Evolutionary conservation across 2,113 vertebrate species (phyloP).

Genomic region (Neotoma lepida): DNA sequence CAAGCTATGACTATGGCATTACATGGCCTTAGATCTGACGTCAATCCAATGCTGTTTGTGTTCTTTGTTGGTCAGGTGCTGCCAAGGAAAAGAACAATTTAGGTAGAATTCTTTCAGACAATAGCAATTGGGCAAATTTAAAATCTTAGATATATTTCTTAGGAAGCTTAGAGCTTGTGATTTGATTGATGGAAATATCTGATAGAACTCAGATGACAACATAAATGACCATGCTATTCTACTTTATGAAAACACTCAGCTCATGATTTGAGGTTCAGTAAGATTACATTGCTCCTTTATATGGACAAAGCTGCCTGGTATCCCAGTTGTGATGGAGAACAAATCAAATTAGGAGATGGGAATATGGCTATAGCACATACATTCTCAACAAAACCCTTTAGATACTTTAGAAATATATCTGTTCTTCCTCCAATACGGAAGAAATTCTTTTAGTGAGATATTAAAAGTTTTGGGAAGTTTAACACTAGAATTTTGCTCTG

Average conservation of each 20-base stretch:
- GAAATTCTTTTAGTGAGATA: not conserved
- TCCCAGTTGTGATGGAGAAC: not conserved
- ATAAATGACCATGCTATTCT: not conserved
- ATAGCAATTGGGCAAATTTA: not conserved
- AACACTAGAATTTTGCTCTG: not conserved
- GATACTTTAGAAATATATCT: not conserved
- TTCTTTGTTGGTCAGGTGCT: not conserved
- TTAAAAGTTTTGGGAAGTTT: not conserved
- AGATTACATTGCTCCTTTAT: not conserved
- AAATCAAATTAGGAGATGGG: not conserved
- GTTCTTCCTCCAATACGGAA: not conserved
- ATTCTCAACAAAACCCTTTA: not conserved
- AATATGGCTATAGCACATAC: not conserved
- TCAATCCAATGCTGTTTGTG: not conserved
- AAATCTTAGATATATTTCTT: not conserved
- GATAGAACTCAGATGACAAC: not conserved
- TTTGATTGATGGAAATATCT: not conserved
- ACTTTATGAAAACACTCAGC: not conserved
- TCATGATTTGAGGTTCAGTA: not conserved
- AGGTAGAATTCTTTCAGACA: not conserved
- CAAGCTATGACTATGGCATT: not conserved
- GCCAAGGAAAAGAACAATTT: not conserved
- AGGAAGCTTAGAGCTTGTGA: not conserved
- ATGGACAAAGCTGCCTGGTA: not conserved
- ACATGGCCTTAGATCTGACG: not conserved